phyloP scores from a whole-genome alignment of 2,797 vertebrate genomes.

The Gymnoscopelus microlampas region DNA sequence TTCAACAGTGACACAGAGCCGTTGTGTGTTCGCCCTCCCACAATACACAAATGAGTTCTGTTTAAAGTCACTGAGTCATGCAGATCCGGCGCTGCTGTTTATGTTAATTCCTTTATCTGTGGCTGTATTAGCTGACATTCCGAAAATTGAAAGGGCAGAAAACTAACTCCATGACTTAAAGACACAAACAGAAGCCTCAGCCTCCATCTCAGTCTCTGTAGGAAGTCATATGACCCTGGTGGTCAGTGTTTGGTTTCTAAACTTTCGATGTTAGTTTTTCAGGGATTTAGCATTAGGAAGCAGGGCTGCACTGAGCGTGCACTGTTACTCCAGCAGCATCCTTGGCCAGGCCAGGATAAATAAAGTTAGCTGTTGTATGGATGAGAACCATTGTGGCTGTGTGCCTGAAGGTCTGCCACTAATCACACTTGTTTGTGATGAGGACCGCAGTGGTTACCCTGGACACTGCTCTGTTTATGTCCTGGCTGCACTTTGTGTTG shows the following conservation, averaged over 20 bases:
- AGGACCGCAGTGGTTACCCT: slow-evolving; percentile 39
- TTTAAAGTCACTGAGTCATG: slow-evolving; percentile 40
- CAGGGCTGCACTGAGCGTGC: slow-evolving; percentile 29
- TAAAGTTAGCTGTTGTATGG: slow-evolving; percentile 49
- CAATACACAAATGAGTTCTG: slow-evolving; percentile 54
- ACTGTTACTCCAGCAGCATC: slow-evolving; percentile 10
- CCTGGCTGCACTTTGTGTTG: background rate
- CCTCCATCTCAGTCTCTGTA: background rate
- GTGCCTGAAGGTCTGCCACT: slow-evolving; percentile 37
- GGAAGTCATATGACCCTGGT: slow-evolving; percentile 35
- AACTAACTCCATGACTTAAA: slow-evolving; percentile 16
- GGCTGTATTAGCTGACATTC: slow-evolving; percentile 43
- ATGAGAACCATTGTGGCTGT: slow-evolving; percentile 10
- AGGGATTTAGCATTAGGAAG: slow-evolving; percentile 40
- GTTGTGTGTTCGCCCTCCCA: slow-evolving; percentile 47
- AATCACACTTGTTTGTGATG: slow-evolving; percentile 42
- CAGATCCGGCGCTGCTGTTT: slow-evolving; percentile 21
- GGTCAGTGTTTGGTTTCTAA: slow-evolving; percentile 54
- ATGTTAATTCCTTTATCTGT: slow-evolving; percentile 22
- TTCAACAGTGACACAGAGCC: slow-evolving; percentile 40
- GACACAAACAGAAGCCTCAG: slow-evolving; percentile 38
- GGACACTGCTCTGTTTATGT: slow-evolving; percentile 31
- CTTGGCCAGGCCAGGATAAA: slow-evolving; percentile 42
- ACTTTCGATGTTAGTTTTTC: slow-evolving; percentile 43
- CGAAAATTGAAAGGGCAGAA: slow-evolving; percentile 30